Percentiles rank a stretch among this genome's conserved stretches.
These are phyloP conservation scores for Bibio marci DNA, from an alignment of 2,888 invertebrate species.

Conservation along the genomic window DNA sequence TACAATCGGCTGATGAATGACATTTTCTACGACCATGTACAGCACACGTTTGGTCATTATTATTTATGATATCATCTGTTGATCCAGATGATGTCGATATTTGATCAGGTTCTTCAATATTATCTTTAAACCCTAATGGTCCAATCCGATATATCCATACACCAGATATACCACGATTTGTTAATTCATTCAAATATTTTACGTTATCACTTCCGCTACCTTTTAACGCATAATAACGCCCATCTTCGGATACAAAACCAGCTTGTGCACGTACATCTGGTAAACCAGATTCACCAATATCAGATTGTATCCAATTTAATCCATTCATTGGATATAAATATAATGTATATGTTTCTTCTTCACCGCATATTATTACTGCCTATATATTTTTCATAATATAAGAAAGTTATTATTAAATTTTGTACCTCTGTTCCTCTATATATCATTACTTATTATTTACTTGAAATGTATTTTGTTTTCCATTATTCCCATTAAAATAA, in stretches of 20 bases:
- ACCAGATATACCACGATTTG: constrained; percentile 72
- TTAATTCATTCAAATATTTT: constrained; percentile 47
- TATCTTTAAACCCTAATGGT: constrained; percentile 38
- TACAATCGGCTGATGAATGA: constrained; percentile 62
- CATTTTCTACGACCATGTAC: constrained; percentile 55
- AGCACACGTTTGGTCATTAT: constrained; percentile 30
- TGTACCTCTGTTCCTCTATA: not conserved
- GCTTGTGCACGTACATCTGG: constrained; percentile 88
- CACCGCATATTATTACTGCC: constrained; percentile 22
- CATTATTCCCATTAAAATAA: constrained; percentile 39
- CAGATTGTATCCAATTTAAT: constrained; percentile 83
- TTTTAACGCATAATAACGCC: constrained; percentile 52
- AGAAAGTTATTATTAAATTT: too few relatives aligned
- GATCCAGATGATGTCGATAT: constrained; percentile 24
- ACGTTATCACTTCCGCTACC: constrained; percentile 85
- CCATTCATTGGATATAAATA: constrained; percentile 75
- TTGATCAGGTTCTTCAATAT: constrained; percentile 51
- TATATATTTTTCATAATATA: constrained; percentile 4
- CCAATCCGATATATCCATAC: constrained; percentile 79
- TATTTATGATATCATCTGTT: too few relatives aligned
- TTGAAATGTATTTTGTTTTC: constrained; percentile 81
- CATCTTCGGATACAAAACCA: constrained; percentile 74
- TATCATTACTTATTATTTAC: constrained; percentile 33
- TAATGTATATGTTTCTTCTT: constrained; percentile 58
- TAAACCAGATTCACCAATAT: constrained; percentile 51